Evolutionary conservation across 2,113 vertebrate species (phyloP), one percentile per base, ranked within the genome.

Genomic region (Alethe castanea): DNA sequence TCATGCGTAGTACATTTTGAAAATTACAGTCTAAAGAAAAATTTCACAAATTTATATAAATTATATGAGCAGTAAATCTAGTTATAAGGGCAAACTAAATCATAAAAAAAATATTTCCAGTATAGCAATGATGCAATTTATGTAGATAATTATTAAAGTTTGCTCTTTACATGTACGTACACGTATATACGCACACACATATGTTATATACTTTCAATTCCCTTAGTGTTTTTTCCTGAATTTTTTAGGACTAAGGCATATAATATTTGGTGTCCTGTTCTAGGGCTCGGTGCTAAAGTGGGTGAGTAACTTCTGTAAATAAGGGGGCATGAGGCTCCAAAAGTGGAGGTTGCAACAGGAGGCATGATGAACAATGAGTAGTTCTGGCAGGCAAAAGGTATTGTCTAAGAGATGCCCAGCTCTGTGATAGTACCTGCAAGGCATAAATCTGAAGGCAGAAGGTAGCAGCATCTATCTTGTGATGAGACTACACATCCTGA

Each of bases 61-160:
- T 83, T 91, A 33, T 76, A 53, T 56, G 73, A 91, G 94, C 86
- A 95, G 72, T 94, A 95, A 77, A 79, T 95, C 65, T 94, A 38
- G 26, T 81, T 86, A 12, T 84, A 85, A 96, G 95, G 40, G 67
- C 86, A 92, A 74, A 47, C 77, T 71, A 79, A 69, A 53, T 40
- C 60, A 38, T 64, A 45, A 82, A 67, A 67, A 50, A 71, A 81
- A 42, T 92, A 86, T 90, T 92, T 67, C 60, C 50, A 77, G 47
- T 81, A 24, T 74, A 53, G 14, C 71, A 36, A 17, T 64, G 5
- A 62, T 56, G 35, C 16, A 19, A 28, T 82, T 47, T 62, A 76
- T 70, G 14, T 47, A 44, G 15, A 29, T 82, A 54, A 33, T 78
- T 73, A 47, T 65, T 79, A 17, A 91, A 65, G 50, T 45, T 85